Conservation (phyloP, 2,888 invertebrate species). For the Pandemis corylana region DNA sequence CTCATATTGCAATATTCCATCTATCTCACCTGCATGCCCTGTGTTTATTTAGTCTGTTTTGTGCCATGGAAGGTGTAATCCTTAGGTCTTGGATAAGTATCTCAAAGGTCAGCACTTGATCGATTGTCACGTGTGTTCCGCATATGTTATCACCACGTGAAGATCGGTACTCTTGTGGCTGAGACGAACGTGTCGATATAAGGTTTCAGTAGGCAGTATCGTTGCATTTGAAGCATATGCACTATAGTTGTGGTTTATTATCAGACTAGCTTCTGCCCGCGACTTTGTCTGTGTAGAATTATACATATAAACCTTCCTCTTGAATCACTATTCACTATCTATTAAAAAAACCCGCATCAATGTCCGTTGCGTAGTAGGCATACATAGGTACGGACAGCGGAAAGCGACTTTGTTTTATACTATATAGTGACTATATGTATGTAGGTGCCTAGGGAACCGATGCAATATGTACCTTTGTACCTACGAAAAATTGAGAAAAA, state of each 20-base stretch:
- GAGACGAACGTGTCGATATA: slow-evolving; percentile 27
- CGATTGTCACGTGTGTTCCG: slow-evolving; percentile 25
- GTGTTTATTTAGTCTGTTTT: not conserved
- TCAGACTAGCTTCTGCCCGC: too few relatives aligned
- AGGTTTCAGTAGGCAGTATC: slow-evolving; percentile 31
- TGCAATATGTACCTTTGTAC: too few relatives aligned
- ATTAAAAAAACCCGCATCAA: too few relatives aligned
- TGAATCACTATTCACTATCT: too few relatives aligned
- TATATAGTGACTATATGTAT: too few relatives aligned
- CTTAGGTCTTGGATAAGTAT: slow-evolving; percentile 16
- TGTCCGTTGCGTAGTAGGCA: too few relatives aligned
- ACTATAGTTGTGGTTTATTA: not conserved
- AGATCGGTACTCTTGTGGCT: slow-evolving; percentile 20
- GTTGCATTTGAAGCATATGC: not conserved
- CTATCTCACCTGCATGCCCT: slow-evolving; percentile 22
- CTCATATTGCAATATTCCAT: not conserved
- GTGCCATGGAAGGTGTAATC: not conserved
- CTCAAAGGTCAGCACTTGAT: slow-evolving; percentile 26
- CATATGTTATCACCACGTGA: slow-evolving; percentile 36
- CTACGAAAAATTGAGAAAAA: too few relatives aligned
- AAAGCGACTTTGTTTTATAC: too few relatives aligned
- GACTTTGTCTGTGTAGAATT: too few relatives aligned
- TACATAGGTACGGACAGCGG: too few relatives aligned
- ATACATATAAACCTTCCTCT: too few relatives aligned
- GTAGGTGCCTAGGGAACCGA: too few relatives aligned